Evolutionary conservation across 2,113 vertebrate species (phyloP).

Genomic region (Setophaga kirtlandii): DNA sequence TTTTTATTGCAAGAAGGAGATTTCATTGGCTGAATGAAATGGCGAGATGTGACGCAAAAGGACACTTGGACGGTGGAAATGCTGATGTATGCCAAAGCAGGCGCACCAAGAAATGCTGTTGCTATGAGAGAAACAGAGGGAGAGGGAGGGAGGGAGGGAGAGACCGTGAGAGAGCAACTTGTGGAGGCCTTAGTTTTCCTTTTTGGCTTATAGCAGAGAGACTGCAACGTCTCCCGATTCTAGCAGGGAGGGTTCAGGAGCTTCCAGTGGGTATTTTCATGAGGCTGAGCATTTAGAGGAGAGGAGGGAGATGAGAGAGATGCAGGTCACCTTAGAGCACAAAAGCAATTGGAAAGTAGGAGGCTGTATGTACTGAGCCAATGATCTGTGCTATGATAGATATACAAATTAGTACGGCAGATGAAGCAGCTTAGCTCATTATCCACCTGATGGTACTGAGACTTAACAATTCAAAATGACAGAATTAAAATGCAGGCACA

Average conservation of each 20-base stretch:
- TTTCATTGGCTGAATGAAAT: slow-evolving; percentile 87
- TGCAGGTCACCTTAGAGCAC: slow-evolving; percentile 36
- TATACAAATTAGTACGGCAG: slow-evolving; percentile 45
- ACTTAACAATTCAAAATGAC: slow-evolving; percentile 19
- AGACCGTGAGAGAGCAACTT: slow-evolving; percentile 63
- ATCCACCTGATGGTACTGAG: slow-evolving; percentile 36
- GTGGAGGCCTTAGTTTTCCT: slow-evolving; percentile 64
- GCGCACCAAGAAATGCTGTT: slow-evolving; percentile 70
- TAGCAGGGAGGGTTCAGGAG: slow-evolving; percentile 14
- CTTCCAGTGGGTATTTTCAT: slow-evolving; percentile 18
- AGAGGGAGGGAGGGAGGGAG: slow-evolving; percentile 41
- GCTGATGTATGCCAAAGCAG: slow-evolving; percentile 75
- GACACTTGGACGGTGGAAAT: slow-evolving; percentile 81
- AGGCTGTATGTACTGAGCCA: slow-evolving; percentile 41
- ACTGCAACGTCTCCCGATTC: not conserved
- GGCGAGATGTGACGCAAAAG: slow-evolving; percentile 95
- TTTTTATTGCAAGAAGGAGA: slow-evolving; percentile 74
- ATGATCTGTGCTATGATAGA: slow-evolving; percentile 49
- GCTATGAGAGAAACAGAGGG: slow-evolving; percentile 71
- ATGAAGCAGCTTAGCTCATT: slow-evolving; percentile 54
- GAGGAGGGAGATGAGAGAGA: not conserved
- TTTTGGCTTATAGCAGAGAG: slow-evolving; percentile 41
- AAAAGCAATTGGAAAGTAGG: slow-evolving; percentile 58
- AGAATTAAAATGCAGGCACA: slow-evolving; percentile 28
- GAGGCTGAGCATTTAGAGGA: not conserved